Evolutionary conservation across 2,797 vertebrate genomes (phyloP), one percentile per base, ranked within the genome.

Genomic region (Lindbergichthys nudifrons): DNA sequence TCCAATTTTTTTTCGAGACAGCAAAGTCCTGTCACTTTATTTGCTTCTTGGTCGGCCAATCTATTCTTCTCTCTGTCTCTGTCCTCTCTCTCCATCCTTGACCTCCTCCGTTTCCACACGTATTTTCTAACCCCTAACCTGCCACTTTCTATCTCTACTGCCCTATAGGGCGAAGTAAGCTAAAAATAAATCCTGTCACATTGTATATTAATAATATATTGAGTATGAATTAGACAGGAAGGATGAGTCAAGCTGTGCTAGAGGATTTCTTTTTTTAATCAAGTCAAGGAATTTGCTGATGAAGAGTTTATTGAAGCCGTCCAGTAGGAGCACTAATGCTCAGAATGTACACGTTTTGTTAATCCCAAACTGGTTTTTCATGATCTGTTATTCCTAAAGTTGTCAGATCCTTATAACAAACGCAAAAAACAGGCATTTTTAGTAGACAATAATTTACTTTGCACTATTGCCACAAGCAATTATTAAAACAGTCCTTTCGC

Each of bases 161-260:
- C 71, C 54, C 56, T 69, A 10, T 47, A 47, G 41, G 66, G 54
- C 32, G 66, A 85, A 84, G 65, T 48, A 36, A 79, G 69, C 70
- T 79, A 87, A 85, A 89, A 82, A 85, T 81, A 87, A 74, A 73
- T 46, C 70, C 26, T 60, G 71, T 65, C 85, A 85, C 59, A 70
- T 69, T 84, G 47, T 60, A 70, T 70, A 88, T 89, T 78, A 88
- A 89, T 85, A 84, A 79, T 84, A 70, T 66, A 82, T 77, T 73
- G 47, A 71, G 36, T 83, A 69, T 87, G 62, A 84, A 89, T 83
- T 54, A 75, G 68, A 80, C 53, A 63, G 72, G 75, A 79, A 19
- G 52, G 19, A 70, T 82, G 70, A 88, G 71, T 84, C 77, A 73
- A 81, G 21, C 79, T 48, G 69, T 51, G 64, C 30, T 67, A 48